A percentile compares a stretch with the other conserved stretches of the same genome.
phyloP scores from a whole-genome alignment of 2,888 invertebrate genomes.

The Tricholauxania praeusta region DNA sequence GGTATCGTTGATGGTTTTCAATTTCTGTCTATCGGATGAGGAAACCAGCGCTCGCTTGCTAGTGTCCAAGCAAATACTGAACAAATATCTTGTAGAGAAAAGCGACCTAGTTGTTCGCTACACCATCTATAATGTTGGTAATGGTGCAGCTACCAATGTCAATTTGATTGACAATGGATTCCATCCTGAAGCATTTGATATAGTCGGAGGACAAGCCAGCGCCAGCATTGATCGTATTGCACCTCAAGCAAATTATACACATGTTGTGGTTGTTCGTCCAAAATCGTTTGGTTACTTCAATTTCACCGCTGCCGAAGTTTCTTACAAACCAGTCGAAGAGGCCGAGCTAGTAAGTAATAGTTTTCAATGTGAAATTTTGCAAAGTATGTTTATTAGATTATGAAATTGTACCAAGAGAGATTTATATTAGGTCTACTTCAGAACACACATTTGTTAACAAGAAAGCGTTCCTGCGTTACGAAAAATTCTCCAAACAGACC shows the following conservation, averaged over 20 bases:
- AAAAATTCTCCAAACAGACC: no score
- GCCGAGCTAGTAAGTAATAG: constrained; percentile 73
- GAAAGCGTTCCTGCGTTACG: no score
- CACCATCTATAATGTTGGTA: constrained; percentile 93
- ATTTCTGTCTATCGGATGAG: constrained; percentile 69
- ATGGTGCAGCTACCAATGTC: constrained; percentile 89
- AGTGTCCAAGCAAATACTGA: constrained; percentile 93
- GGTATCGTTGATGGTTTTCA: constrained; percentile 57
- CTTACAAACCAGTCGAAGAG: constrained; percentile 89
- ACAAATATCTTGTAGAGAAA: constrained; percentile 95
- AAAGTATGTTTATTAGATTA: no score
- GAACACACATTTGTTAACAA: no score
- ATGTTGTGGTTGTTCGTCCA: constrained; percentile 92
- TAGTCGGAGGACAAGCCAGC: constrained; percentile 87
- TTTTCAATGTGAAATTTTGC: background rate
- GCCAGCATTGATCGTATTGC: constrained; percentile 90
- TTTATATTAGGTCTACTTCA: no score
- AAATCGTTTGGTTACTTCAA: constrained; percentile 94
- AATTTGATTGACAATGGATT: constrained; percentile 89
- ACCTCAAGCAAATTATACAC: constrained; percentile 93
- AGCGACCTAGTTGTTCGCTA: constrained; percentile 97
- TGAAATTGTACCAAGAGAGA: no score
- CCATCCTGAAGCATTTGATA: constrained; percentile 90
- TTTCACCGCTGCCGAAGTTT: constrained; percentile 94
- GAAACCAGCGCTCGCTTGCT: constrained; percentile 84